A percentile compares a stretch with the other conserved stretches of the same genome.
phyloP scores from a whole-genome alignment of 2,113 vertebrate genomes.

The Odontophorus gujanensis region DNA sequence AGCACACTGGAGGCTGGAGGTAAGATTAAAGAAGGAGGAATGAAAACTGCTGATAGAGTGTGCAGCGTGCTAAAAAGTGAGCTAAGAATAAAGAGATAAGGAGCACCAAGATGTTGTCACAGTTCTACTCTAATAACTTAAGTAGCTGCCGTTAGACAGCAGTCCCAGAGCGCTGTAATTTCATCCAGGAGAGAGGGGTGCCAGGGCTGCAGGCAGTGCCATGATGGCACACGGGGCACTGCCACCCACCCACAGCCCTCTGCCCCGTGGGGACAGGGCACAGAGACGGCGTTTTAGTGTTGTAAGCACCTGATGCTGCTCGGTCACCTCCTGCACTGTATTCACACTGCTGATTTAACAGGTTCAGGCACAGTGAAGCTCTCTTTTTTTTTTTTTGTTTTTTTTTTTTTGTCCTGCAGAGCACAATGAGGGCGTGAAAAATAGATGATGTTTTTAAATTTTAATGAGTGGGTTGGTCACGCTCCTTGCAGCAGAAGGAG shows the following conservation, averaged over 20 bases:
- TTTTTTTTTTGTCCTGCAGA: background rate
- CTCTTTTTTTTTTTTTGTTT: background rate
- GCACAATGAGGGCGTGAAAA: background rate
- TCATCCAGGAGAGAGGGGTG: background rate
- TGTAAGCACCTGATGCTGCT: background rate
- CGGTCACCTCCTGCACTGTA: background rate
- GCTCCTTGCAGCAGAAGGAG: background rate
- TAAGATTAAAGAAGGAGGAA: constrained; percentile 36
- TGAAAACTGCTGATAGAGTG: constrained; percentile 55
- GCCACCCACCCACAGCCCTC: background rate
- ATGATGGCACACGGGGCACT: background rate
- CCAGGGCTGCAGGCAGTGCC: background rate
- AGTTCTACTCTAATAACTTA: constrained; percentile 28
- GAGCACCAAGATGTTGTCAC: constrained; percentile 27
- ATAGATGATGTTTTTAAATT: background rate
- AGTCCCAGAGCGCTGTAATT: background rate
- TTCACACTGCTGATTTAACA: background rate
- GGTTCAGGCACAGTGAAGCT: background rate
- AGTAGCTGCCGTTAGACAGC: background rate
- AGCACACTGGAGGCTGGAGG: constrained; percentile 11
- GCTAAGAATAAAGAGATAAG: constrained; percentile 40
- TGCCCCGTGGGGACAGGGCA: background rate
- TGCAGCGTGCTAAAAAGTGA: background rate
- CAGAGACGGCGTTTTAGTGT: fast-evolving
- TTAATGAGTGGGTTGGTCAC: background rate